phyloP scores from a whole-genome alignment of 2,888 invertebrate genomes.

The Schizaphis graminum region DNA sequence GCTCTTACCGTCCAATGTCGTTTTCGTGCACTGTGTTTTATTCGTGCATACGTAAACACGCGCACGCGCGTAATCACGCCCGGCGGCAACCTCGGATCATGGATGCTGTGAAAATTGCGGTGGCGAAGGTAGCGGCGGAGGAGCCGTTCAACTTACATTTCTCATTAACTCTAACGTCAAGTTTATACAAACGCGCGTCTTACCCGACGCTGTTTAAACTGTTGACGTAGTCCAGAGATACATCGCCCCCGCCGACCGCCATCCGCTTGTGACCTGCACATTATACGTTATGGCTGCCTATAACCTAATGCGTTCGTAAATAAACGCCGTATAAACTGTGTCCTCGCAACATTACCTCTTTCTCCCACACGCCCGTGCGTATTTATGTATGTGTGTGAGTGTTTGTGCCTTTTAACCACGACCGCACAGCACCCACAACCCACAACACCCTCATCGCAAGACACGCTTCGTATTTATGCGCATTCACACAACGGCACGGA shows the following conservation, averaged over 20 bases:
- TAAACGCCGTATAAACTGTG: background rate
- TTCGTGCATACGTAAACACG: background rate
- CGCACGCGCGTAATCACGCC: background rate
- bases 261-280: background rate
- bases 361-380: background rate
- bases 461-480: background rate
- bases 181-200: conserved; percentile 35
- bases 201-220: conserved; percentile 1
- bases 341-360: conserved; percentile 4
- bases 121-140: background rate
- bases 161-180: conserved; percentile 53
- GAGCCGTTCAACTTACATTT: conserved; percentile 41
- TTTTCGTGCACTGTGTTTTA: background rate
- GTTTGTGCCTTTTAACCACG: background rate
- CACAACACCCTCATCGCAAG: background rate
- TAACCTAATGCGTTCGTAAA: conserved; percentile 28
- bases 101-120: background rate
- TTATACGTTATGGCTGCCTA: conserved; percentile 20
- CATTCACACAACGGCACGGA: background rate
- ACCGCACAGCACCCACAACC: background rate
- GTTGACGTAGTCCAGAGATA: conserved; percentile 56
- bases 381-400: background rate
- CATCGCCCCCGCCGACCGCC: background rate
- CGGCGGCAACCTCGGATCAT: background rate
- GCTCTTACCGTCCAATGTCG: background rate